Base-by-base conservation (phyloP, 2,797 vertebrate species). In the Rhadinocentrus ornatus region DNA sequence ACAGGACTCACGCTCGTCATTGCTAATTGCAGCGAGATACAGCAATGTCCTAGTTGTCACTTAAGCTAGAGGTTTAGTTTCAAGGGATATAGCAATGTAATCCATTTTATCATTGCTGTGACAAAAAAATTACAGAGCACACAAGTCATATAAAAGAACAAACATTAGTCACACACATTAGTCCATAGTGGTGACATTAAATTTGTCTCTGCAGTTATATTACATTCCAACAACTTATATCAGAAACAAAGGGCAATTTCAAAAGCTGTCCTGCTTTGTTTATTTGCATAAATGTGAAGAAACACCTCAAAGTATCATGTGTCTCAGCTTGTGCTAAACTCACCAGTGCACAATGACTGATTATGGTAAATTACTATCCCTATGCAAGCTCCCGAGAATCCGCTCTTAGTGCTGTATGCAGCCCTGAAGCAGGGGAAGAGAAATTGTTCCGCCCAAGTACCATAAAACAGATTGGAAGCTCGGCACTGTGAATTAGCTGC, bases 381-480 rank as follows among this genome's bases (percentile, higher is more conserved):
- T 84, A 84, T 88, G 85, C 71, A 80, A 92, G 89, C 85, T 73
- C 55, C 84, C 22, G 85, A 86, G 89, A 92, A 93, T 89, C 88
- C 70, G 84, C 81, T 90, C 82, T 88, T 84, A 77, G 85, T 89
- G 86, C 87, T 89, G 81, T 85, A 87, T 74, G 86, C 85, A 85
- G 87, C 88, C 91, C 90, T 85, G 86, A 87, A 93, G 90, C 86
- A 83, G 81, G 74, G 81, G 77, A 91, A 89, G 87, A 88, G 81
- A 92, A 93, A 93, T 90, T 93, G 91, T 92, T 94, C 90, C 83
- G 75, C 90, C 91, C 87, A 94, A 94, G 91, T 89, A 93, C 92
- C 92, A 91, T 92, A 94, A 94, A 95, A 94, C 91, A 94, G 93
- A 93, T 93, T 91, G 91, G 89, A 92, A 89, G 86, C 91, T 90